Base-by-base conservation (phyloP, 2,113 vertebrate genomes). In the Nesoenas mayeri region DNA sequence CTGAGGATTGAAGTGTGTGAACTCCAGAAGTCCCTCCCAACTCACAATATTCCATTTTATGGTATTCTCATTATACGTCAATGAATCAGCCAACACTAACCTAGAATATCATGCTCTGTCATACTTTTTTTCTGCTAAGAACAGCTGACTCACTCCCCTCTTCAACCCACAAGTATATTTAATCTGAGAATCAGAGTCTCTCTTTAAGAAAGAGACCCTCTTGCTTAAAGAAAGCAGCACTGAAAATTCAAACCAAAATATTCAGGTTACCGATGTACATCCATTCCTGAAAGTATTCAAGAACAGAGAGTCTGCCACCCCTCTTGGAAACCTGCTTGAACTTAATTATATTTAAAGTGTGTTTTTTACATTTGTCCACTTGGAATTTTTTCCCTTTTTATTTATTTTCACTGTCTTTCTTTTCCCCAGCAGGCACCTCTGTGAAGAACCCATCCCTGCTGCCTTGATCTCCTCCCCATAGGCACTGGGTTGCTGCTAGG, bases 401-500 rank as follows among this genome's bases (percentile, higher is more conserved):
- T 58, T 62, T 79, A 17, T 56, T 54, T 57, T 6, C 34, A 24
- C 9, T 42, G 5, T 60, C 2, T 64, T 9, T 81, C 20, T 70
- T 74, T 15, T 3, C 64, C 26, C 6, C 29, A 65, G 19, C 6
- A 54, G 13, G 9, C 2, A 29, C 7, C 5, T 50, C 19, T 61
- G 4, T 34, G 53, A 66, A 61, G 12, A 42, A 38, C 19, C 6
- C 2, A 19, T 8, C 5, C 15, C 11, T 3, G 2, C 12, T 18
- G 19, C 10, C 11, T 81, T 2, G 1, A 24, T 60, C 4, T 3
- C 8, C 10, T 71, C 8, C 42, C 16, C 3, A 5, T 5, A 44
- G 16, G 29, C 17, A 66, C 4, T 36, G 32, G 6, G 5, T 42
- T 67, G 3, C 17, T 88, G 2, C 64, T 54, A 56, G 25, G 6